Evolutionary conservation across 2,113 vertebrate genomes (phyloP), one percentile per base, ranked within the genome.

Genomic region (Misgurnus mizolepis): DNA sequence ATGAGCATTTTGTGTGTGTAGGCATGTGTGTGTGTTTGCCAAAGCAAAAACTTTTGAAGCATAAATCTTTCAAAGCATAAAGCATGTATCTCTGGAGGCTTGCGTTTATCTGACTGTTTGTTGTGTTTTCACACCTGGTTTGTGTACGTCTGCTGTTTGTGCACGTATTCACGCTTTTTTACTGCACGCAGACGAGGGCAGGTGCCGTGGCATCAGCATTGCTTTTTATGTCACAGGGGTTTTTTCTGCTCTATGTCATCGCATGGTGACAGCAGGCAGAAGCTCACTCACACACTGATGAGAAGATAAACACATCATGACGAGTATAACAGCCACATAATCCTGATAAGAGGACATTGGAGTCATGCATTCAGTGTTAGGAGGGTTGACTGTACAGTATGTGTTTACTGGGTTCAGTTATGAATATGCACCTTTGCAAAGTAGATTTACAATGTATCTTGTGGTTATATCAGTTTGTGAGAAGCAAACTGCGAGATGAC

Each of bases 241-340:
- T 11, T 80, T 70, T 80, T 61, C 60, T 61, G 22, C 11, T 79
- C 53, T 70, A 7, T 61, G 56, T 79, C 22, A 77, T 10, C 27
- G 45, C 7, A 6, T 39, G 40, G 41, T 71, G 56, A 78, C 47
- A 58, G 64, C 61, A 74, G 68, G 66, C 50, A 77, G 64, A 77
- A 73, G 67, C 79, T 72, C 77, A 67, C 65, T 58, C n/a, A 67
- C 66, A 39, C 67, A 72, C 67, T 64, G 78, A 83, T 80, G 47
- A 45, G 77, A 64, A 83, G 81, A 83, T 81, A 83, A 80, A 72
- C 41, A 34, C 45, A 67, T 11, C n/a, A 41, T 79, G 67, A 72
- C n/a, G 56, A 74, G 41, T 11, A 34, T 47, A 76, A 60, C 77
- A 64, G 47, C 18, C 67, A 64, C 50, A 65, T 40, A 7, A 45